These are phyloP conservation scores for Malacoraja senta DNA, from an alignment of 2,797 vertebrate species.

Conservation along the genomic window DNA sequence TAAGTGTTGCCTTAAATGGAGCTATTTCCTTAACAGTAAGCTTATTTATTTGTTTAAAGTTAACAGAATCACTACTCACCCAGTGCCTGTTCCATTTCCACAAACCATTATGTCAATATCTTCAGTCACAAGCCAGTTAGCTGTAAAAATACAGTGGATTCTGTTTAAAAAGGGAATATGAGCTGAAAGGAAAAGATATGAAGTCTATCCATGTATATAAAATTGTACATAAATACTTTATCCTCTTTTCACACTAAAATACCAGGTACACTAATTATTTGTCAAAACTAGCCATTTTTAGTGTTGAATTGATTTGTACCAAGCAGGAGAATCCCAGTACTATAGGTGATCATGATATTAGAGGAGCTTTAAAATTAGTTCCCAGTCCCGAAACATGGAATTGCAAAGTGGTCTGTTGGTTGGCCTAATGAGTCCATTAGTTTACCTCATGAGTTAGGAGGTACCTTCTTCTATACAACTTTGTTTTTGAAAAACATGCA, in stretches of 20 bases:
- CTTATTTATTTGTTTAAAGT: neutral
- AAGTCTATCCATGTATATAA: neutral
- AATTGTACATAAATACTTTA: neutral
- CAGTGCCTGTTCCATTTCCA: constrained; percentile 39
- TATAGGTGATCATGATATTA: neutral
- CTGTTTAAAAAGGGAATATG: neutral
- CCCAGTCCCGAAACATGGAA: neutral
- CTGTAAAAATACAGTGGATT: constrained; percentile 22
- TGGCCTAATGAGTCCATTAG: neutral
- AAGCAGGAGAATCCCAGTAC: no score
- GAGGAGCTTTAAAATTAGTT: neutral
- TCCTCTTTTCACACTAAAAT: neutral
- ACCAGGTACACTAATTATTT: neutral
- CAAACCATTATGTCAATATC: constrained; percentile 39
- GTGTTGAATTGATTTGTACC: neutral
- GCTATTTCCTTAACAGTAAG: neutral
- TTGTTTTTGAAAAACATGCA: neutral
- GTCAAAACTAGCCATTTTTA: neutral
- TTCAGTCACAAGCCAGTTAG: constrained; percentile 38
- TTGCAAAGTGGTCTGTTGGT: neutral
- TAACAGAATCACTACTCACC: constrained; percentile 13
- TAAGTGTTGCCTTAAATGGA: neutral
- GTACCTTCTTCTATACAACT: neutral
- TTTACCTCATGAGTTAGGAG: neutral
- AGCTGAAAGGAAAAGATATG: neutral